Base-by-base conservation (phyloP, 53 echinoderm and acorn worm species). In the Mesocentrotus franciscanus region DNA sequence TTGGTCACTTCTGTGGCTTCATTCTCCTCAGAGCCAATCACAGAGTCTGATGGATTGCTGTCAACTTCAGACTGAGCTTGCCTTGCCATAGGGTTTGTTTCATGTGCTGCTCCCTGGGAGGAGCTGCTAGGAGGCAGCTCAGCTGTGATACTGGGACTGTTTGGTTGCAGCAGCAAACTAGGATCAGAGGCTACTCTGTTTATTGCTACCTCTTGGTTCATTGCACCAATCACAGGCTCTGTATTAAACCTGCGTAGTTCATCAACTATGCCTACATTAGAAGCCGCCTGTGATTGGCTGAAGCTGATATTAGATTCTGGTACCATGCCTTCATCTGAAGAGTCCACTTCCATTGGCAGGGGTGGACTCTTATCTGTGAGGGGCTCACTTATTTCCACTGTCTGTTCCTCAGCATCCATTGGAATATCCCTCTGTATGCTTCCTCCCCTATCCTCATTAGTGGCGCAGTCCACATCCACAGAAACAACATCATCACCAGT, bases 321-420 rank as follows among this genome's bases (percentile, higher is more conserved):
- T 36, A 49, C 33, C 27, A 13, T 60, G 22, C 34, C 89, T 39
- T 92, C 85, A 78, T 17, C 33, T 85, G 95, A 5, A 6, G 92
- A 62, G 92, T 96, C 97, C 95, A 96, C 97, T 87, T 96, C 97
- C 97, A 96, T 96, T 30, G 95, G 95, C 6, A 95, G 95, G 94
- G 96, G 94, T 57, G 95, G 85, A 17, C 22, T 61, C 16, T 81
- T 27, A 15, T 36, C 94, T 39, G 32, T 78, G 72, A 12, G 71
- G 89, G 94, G 92, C 93, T 55, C 58, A 85, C 30, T 94, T 49
- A 32, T 60, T 36, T 62, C n/a, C 0, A 60, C 14, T 4, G 16
- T 74, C 29, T 95, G 90, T 39, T n/a, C 71, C 16, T 83, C 93
- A 32, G 75, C 26, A 26, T 95, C 90, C 90, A 95, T 91, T 9